Percentiles rank a stretch among this genome's conserved stretches.
phyloP scores from a whole-genome alignment of 2,888 invertebrate genomes.

The Standfussiana lucernea region DNA sequence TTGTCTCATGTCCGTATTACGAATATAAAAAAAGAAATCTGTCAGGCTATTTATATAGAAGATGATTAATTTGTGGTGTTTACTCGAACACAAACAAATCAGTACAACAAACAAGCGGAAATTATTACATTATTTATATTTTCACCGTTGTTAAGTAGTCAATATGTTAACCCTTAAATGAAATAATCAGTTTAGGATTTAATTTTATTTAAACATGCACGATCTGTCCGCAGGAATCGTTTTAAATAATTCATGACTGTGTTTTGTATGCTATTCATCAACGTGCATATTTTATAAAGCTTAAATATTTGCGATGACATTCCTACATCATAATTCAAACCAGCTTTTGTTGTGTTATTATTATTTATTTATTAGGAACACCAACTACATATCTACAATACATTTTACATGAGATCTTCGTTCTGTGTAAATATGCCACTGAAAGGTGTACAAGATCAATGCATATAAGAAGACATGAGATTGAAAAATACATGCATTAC shows the following conservation, averaged over 20 bases:
- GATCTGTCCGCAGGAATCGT: constrained; percentile 49
- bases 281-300: constrained; percentile 45
- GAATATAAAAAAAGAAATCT: constrained; percentile 3
- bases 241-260: constrained; percentile 56
- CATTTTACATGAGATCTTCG: background rate
- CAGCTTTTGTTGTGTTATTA: constrained; percentile 21
- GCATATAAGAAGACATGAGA: background rate
- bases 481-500: background rate
- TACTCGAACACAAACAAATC: constrained; percentile 9
- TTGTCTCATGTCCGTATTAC: background rate
- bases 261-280: constrained; percentile 57
- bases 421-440: background rate
- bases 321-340: constrained; percentile 22
- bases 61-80: constrained; percentile 1
- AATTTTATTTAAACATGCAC: constrained; percentile 55
- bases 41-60: background rate
- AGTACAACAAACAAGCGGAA: constrained; percentile 12
- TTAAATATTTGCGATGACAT: constrained; percentile 34
- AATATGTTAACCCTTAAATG: constrained; percentile 25
- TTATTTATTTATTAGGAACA: background rate
- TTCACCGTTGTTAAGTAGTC: constrained; percentile 16
- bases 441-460: background rate
- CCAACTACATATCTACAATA: background rate
- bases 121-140: constrained; percentile 20
- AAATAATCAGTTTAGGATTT: constrained; percentile 45